A percentile compares a stretch with the other conserved stretches of the same genome.
Evolutionary conservation across 1,140 invertebrate species (phyloP).

Genomic region (Ctenoplectra terminalis): DNA sequence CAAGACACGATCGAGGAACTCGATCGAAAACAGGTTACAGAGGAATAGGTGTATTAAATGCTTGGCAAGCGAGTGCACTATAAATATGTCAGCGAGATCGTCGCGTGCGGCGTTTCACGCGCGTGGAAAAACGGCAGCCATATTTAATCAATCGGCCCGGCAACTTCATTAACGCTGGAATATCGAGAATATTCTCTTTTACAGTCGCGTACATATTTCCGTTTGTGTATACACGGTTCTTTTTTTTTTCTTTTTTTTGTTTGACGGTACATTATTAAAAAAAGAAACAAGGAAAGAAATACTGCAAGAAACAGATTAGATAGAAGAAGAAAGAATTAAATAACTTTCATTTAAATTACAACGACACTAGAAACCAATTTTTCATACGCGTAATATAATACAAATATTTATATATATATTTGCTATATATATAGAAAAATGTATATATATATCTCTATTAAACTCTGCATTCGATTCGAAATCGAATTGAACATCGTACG

Average conservation of each 20-base stretch:
- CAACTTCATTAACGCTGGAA: conserved; percentile 18
- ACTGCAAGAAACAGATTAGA: conserved; percentile 25
- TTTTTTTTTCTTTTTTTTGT: no score
- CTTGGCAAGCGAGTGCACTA: conserved; percentile 57
- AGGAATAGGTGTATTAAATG: conserved; percentile 41
- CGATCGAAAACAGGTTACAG: conserved; percentile 10
- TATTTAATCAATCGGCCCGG: neutral
- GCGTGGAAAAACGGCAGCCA: neutral
- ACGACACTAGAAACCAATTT: conserved; percentile 54
- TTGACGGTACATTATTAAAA: neutral
- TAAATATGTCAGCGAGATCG: conserved; percentile 47
- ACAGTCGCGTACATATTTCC: neutral
- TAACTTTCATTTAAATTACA: conserved; percentile 61
- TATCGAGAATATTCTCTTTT: neutral
- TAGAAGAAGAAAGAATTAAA: conserved; percentile 54
- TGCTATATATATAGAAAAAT: conserved; percentile 45
- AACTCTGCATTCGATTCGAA: conserved; percentile 59
- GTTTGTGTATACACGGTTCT: neutral
- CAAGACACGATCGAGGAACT: neutral
- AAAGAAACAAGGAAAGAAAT: conserved; percentile 33
- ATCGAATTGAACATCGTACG: conserved; percentile 56
- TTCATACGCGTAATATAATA: conserved; percentile 59
- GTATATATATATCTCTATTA: conserved; percentile 61
- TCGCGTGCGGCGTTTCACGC: neutral
- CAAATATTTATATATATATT: conserved; percentile 63